Conservation (phyloP, 2,113 vertebrate species). For the Petrocephalus microphthalmus region DNA sequence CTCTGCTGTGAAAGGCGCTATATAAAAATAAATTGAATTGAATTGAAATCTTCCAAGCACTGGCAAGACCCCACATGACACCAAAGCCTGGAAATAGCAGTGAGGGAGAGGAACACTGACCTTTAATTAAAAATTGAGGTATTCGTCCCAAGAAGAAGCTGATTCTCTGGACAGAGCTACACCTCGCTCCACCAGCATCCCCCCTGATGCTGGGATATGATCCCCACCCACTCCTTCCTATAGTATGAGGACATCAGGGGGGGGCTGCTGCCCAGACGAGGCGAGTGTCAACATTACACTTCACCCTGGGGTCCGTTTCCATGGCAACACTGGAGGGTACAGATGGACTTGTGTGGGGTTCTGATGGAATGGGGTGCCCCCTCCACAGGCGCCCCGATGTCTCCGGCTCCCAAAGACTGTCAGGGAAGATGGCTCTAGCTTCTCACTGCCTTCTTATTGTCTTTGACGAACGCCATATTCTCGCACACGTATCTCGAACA, state of each 20-base stretch:
- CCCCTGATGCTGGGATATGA: neutral
- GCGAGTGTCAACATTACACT: neutral
- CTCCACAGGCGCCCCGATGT: neutral
- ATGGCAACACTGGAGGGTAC: constrained; percentile 5
- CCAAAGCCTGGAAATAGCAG: neutral
- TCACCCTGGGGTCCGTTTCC: constrained; percentile 5
- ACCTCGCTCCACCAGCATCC: neutral
- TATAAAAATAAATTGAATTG: neutral
- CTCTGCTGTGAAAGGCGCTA: neutral
- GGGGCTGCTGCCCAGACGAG: neutral
- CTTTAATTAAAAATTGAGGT: neutral
- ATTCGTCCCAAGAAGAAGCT: neutral
- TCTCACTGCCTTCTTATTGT: no score
- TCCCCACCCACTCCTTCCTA: neutral
- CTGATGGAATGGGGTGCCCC: neutral
- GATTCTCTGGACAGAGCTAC: neutral
- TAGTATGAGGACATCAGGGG: neutral
- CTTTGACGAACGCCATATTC: neutral
- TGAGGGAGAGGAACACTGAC: neutral
- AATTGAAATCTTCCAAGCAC: neutral
- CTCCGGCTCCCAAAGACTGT: neutral
- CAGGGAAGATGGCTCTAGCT: neutral
- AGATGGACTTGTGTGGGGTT: neutral
- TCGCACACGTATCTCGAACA: neutral
- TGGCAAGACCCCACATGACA: neutral